Evolutionary conservation across 2,888 invertebrate genomes (phyloP).

Genomic region (Selenia dentaria): DNA sequence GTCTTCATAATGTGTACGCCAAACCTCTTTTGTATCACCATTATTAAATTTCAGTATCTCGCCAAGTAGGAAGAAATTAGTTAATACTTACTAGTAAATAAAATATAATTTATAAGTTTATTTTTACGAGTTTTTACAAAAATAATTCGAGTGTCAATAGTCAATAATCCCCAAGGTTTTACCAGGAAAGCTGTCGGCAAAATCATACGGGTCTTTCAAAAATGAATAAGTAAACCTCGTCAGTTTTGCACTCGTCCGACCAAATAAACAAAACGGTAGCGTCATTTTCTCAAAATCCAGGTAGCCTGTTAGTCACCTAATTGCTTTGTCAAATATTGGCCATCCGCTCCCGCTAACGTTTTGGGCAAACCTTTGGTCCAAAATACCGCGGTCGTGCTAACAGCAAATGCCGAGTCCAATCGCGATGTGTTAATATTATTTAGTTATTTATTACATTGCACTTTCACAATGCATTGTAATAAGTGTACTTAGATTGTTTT

Average conservation of each 20-base stretch:
- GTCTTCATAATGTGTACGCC: no score
- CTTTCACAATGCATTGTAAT: slow-evolving; percentile 52
- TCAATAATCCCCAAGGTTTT: neutral
- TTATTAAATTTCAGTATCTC: no score
- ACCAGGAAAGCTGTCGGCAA: slow-evolving; percentile 7
- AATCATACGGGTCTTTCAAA: neutral
- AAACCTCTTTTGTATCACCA: no score
- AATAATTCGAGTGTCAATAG: neutral
- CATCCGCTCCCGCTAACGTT: slow-evolving; percentile 31
- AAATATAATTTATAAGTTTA: no score
- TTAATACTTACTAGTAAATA: no score
- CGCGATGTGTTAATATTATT: slow-evolving; percentile 83
- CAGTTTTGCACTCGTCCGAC: slow-evolving; percentile 6
- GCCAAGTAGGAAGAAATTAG: no score
- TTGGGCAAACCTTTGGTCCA: slow-evolving; percentile 27
- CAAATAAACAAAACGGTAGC: slow-evolving; percentile 14
- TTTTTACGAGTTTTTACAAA: no score
- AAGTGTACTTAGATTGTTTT: slow-evolving; percentile 4
- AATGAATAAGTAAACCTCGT: neutral
- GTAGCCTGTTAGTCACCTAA: slow-evolving; percentile 17
- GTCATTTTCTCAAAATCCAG: slow-evolving; percentile 6
- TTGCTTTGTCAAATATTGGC: slow-evolving; percentile 17
- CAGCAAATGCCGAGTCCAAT: slow-evolving; percentile 72
- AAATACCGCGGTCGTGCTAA: slow-evolving; percentile 75
- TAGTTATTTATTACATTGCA: slow-evolving; percentile 67